Percentiles rank a stretch among this genome's conserved stretches.
Conservation (phyloP, 2,797 vertebrate genomes). For the Graptemys geographica region DNA sequence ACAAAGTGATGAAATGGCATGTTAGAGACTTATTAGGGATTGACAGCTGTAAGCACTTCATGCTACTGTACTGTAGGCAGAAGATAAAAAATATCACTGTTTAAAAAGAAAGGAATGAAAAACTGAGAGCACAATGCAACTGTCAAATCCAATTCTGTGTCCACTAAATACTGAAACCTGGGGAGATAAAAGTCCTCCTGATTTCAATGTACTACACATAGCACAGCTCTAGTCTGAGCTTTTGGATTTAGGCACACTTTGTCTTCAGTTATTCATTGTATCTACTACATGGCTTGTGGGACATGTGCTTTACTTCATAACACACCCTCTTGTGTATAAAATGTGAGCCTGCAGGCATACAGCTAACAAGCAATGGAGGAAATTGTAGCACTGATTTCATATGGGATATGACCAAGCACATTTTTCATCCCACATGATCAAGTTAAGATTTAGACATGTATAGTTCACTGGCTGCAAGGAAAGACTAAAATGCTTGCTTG, state of each 20-base stretch:
- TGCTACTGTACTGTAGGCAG: slow-evolving; percentile 49
- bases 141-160: slow-evolving; percentile 14
- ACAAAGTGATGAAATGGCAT: not conserved
- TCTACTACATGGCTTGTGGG: not conserved
- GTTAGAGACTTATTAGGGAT: slow-evolving; percentile 24
- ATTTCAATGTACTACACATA: not conserved
- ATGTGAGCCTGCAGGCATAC: not conserved
- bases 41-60: slow-evolving; percentile 48
- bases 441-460: not conserved
- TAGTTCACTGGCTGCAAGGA: not conserved
- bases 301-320: not conserved
- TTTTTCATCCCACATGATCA: not conserved
- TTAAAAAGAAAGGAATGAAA: slow-evolving; percentile 9
- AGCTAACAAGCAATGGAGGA: not conserved
- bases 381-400: not conserved
- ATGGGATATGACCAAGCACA: not conserved
- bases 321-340: accelerated
- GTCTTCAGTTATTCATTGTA: not conserved
- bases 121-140: not conserved
- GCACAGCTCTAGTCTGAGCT: not conserved
- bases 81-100: slow-evolving; percentile 24
- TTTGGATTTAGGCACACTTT: not conserved
- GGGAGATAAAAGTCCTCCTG: not conserved
- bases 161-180: slow-evolving; percentile 1
- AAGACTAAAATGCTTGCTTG: slow-evolving; percentile 16